Percentiles rank a stretch among this genome's conserved stretches.
Conservation (phyloP, 1,140 invertebrate species). For the Pseudomyrmex sp. region DNA sequence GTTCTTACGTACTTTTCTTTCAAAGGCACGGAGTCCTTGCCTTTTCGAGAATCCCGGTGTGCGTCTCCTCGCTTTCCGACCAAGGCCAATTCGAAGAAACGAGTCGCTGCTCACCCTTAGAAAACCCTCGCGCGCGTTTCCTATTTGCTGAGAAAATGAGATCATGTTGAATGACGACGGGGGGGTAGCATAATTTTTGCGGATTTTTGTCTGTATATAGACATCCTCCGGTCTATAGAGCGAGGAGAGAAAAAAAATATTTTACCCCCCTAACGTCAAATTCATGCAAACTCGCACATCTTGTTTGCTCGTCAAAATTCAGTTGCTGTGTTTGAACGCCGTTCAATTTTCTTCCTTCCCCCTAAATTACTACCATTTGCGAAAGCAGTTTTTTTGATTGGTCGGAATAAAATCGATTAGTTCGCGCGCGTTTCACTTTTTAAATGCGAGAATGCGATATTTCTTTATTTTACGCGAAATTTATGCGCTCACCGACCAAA, state of each 20-base stretch:
- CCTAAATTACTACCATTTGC: not conserved
- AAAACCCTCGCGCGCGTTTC: conserved; percentile 15
- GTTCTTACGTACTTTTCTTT: conserved; percentile 13
- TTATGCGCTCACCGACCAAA: too few relatives aligned
- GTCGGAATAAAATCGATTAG: not conserved
- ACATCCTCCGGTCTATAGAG: too few relatives aligned
- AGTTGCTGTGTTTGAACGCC: not conserved
- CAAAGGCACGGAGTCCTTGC: conserved; percentile 1
- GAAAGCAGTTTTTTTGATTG: not conserved
- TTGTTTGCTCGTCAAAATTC: conserved; percentile 17
- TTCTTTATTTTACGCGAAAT: too few relatives aligned
- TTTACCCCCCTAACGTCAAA: conserved; percentile 65
- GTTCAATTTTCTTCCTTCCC: conserved; percentile 3
- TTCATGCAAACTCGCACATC: conserved; percentile 6
- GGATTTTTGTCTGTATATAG: not conserved
- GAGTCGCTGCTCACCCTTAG: conserved; percentile 9
- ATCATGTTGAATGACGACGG: conserved; percentile 54
- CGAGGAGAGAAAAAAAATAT: conserved; percentile 35
- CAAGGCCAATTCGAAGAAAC: conserved; percentile 24
- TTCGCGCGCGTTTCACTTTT: too few relatives aligned
- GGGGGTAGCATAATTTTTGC: conserved; percentile 59
- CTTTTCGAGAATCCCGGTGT: conserved; percentile 31
- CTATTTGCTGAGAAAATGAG: conserved; percentile 61
- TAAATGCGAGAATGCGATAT: too few relatives aligned
- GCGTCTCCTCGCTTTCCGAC: conserved; percentile 10